Evolutionary conservation across 2,888 invertebrate species (phyloP).

Genomic region (Tenthredo distinguenda): DNA sequence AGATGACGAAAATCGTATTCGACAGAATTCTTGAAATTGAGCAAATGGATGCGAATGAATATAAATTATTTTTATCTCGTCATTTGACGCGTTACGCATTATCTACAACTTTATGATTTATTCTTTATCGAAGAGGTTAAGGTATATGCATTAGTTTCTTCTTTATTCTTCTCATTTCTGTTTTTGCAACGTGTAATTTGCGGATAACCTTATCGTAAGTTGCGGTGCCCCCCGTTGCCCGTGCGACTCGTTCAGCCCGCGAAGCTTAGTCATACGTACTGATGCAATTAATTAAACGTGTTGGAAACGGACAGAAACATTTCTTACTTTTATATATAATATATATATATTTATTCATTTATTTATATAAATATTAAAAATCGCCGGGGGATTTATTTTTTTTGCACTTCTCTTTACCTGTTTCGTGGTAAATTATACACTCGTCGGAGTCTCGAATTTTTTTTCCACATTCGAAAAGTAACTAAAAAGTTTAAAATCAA

Average conservation of each 20-base stretch:
- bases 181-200: not conserved
- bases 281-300: too few species aligned
- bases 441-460: not conserved
- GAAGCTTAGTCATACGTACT: not conserved
- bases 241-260: not conserved
- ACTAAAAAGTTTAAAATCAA: not conserved
- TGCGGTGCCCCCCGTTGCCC: not conserved
- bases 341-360: not conserved
- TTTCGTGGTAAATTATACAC: too few species aligned
- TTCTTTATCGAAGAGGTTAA: not conserved
- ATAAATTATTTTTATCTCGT: not conserved
- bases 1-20: not conserved
- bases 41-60: not conserved
- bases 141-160: too few species aligned
- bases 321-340: too few species aligned
- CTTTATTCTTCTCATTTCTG: not conserved
- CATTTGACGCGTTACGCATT: not conserved
- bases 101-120: not conserved
- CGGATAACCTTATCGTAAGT: not conserved
- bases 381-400: not conserved
- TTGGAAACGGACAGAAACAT: not conserved
- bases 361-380: too few species aligned
- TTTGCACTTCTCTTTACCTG: too few species aligned
- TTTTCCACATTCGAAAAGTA: not conserved
- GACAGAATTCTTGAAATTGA: not conserved